These are phyloP conservation scores for Adineta ricciae DNA, from an alignment of 2,888 invertebrate genomes.

Conservation along the genomic window DNA sequence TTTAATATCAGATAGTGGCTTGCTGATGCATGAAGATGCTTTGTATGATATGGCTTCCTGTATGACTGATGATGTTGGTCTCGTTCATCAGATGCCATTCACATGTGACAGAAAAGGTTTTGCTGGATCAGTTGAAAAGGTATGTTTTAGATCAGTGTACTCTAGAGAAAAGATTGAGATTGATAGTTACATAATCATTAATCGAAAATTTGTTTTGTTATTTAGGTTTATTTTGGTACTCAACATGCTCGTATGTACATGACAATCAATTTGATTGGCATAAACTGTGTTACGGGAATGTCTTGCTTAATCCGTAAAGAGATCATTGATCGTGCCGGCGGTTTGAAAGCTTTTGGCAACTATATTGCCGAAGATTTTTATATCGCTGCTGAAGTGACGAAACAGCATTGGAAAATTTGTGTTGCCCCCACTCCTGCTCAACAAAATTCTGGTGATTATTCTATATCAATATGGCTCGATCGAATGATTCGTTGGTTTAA, in stretches of 20 bases:
- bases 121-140: slow-evolving; percentile 46
- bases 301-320: slow-evolving; percentile 34
- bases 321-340: slow-evolving; percentile 24
- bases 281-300: slow-evolving; percentile 76
- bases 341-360: slow-evolving; percentile 61
- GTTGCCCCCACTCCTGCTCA: slow-evolving; percentile 85
- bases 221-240: slow-evolving; percentile 72
- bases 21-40: slow-evolving; percentile 40
- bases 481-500: slow-evolving; percentile 79
- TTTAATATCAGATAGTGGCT: slow-evolving; percentile 40
- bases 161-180: no score
- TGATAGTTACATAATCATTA: no score
- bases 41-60: slow-evolving; percentile 46
- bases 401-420: slow-evolving; percentile 70
- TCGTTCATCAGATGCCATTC: slow-evolving; percentile 50
- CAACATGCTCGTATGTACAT: slow-evolving; percentile 89
- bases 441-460: slow-evolving; percentile 83
- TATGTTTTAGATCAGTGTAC: no score
- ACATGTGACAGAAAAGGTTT: slow-evolving; percentile 59
- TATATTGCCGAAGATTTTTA: slow-evolving; percentile 98
- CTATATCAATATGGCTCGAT: slow-evolving; percentile 73
- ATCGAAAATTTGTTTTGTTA: not conserved
- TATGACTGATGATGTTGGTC: slow-evolving; percentile 41
- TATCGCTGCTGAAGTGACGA: slow-evolving; percentile 60
- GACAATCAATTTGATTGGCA: slow-evolving; percentile 74